Evolutionary conservation across 2,888 invertebrate genomes (phyloP), one percentile per base, ranked within the genome.

Genomic region (Pomacea canaliculata): DNA sequence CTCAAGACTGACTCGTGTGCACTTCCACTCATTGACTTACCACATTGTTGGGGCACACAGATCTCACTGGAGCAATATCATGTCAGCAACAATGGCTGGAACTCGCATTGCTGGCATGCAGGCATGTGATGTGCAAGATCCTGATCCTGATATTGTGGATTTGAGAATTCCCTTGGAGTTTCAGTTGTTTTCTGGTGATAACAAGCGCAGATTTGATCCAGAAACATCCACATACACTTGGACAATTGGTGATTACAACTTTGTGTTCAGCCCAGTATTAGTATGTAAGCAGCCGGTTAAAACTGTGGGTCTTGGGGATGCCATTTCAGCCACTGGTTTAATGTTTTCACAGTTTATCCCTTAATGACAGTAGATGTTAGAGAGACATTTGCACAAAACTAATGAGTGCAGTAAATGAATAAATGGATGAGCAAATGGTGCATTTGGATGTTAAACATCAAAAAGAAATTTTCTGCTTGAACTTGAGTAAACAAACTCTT

Each of bases 271-370:
- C 73, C 92, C 92, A 7, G 91, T 91, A 10, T 85, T 92, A 63
- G 92, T 92, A 23, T 92, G 92, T 83, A 89, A 88, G 78, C 82
- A 90, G 51, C 92, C 92, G 4, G 80, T 88, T 62, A 91, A 91
- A 82, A 92, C 92, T 16, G 91, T 92, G 16, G 92, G 92, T 63
- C 81, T 92, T n/a, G 92, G 92, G 27, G 92, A 92, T 83, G 90
- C 92, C 27, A 91, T 92, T 70, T 91, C 91, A 19, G 88, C 91
- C 9, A 91, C 91, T 18, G 91, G 91, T 19, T 85, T 92, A 7
- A 86, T 92, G 84, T 92, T 90, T 83, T 91, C 92, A 18, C 79
- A 87, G 77, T 89, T 83, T 62, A 62, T 59, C 10, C 60, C 10
- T 37, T 76, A 19, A 60, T 9, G 23, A 59, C 9, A n/a, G 10